Evolutionary conservation across 2,888 invertebrate genomes (phyloP).

Genomic region (Lasioglossum figueresi): DNA sequence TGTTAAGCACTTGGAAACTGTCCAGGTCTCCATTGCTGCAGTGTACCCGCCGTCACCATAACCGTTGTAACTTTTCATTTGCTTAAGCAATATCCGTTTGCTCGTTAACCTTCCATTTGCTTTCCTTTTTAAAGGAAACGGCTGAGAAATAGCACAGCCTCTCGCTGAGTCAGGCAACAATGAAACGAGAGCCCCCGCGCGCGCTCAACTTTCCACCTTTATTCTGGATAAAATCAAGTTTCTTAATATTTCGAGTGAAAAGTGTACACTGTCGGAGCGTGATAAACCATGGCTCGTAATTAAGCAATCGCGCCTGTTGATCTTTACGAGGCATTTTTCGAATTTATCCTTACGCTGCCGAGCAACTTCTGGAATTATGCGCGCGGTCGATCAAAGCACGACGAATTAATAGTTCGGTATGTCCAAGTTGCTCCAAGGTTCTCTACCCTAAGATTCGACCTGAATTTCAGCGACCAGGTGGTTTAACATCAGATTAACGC

Average conservation of each 20-base stretch:
- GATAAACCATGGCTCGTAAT: background rate
- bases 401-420: constrained; percentile 50
- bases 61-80: constrained; percentile 35
- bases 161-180: background rate
- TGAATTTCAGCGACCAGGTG: constrained; percentile 46
- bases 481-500: constrained; percentile 64
- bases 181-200: background rate
- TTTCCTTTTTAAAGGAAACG: background rate
- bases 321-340: background rate
- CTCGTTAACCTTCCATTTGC: background rate
- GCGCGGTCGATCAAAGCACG: constrained; percentile 35
- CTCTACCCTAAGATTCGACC: constrained; percentile 31
- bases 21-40: background rate
- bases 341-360: background rate
- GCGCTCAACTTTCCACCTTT: background rate
- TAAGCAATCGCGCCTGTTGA: background rate
- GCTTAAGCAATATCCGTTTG: constrained; percentile 8
- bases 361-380: constrained; percentile 27
- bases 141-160: background rate
- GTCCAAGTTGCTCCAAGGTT: constrained; percentile 38
- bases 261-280: background rate
- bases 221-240: background rate
- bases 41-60: background rate
- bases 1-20: constrained; percentile 36
- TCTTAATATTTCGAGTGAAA: constrained; percentile 3